These are phyloP conservation scores for Eudorcas thomsonii DNA, from an alignment of 2,113 vertebrate species.

Conservation along the genomic window DNA sequence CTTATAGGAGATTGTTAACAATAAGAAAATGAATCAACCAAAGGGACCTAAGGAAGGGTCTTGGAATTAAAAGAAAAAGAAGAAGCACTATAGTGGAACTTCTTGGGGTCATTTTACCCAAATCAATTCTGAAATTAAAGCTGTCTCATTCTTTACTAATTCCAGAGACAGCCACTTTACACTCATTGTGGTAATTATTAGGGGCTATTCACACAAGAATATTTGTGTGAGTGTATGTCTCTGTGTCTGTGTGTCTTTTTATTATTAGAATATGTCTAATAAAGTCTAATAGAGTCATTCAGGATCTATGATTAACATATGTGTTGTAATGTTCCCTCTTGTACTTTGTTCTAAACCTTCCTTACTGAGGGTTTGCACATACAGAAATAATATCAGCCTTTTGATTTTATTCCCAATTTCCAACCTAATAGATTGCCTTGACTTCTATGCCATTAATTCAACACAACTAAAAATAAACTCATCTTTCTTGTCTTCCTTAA, in stretches of 20 bases:
- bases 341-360: background rate
- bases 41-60: background rate
- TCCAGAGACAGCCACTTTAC: background rate
- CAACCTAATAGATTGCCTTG: background rate
- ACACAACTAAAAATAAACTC: background rate
- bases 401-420: constrained; percentile 14
- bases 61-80: background rate
- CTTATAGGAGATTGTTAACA: background rate
- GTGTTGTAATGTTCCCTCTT: background rate
- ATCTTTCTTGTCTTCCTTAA: background rate
- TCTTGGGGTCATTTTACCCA: background rate
- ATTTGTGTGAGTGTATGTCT: background rate
- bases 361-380: background rate
- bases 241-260: background rate
- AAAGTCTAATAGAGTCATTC: background rate
- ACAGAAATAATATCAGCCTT: background rate
- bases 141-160: background rate
- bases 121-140: constrained; percentile 1
- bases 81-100: background rate
- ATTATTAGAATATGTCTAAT: background rate
- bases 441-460: constrained; percentile 10
- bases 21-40: constrained; percentile 14
- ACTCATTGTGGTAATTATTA: background rate
- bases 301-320: background rate
- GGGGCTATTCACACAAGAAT: background rate